A percentile compares a stretch with the other conserved stretches of the same genome.
Conservation (phyloP, 1,140 invertebrate species). For the Euglossa dilemma region DNA sequence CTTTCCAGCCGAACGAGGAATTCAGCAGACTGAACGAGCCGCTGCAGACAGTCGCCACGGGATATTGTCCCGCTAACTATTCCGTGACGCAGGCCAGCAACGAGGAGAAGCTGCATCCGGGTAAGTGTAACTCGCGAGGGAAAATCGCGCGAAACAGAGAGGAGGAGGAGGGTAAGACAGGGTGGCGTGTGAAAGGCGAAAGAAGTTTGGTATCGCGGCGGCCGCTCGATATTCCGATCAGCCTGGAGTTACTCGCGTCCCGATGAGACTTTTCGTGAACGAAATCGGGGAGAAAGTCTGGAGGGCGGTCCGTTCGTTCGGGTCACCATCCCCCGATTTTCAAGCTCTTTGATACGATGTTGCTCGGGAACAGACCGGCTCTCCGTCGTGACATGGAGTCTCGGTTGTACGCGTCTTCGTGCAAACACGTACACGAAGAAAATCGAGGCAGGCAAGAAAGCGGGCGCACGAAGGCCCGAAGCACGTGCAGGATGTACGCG, state of each 20-base stretch:
- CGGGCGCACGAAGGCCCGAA: slow-evolving; percentile 33
- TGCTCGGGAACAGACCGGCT: slow-evolving; percentile 46
- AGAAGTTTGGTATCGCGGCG: not conserved
- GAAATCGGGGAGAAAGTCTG: slow-evolving; percentile 50
- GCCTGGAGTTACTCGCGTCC: slow-evolving; percentile 9
- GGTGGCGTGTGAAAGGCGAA: not conserved
- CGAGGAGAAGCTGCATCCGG: slow-evolving; percentile 59
- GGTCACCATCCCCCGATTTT: slow-evolving; percentile 55
- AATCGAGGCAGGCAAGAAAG: slow-evolving; percentile 20
- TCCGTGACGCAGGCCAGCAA: slow-evolving; percentile 44
- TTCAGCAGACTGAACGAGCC: slow-evolving; percentile 69
- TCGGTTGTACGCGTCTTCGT: slow-evolving; percentile 31
- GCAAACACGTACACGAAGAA: slow-evolving; percentile 32
- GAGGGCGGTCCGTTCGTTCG: slow-evolving; percentile 41
- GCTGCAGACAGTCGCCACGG: slow-evolving; percentile 43
- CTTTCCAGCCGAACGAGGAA: slow-evolving; percentile 69
- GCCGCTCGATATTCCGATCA: not conserved
- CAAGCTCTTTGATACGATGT: slow-evolving; percentile 66
- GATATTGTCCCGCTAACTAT: slow-evolving; percentile 62
- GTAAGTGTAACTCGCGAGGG: slow-evolving; percentile 53
- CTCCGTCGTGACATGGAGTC: slow-evolving; percentile 39
- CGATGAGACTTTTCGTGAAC: slow-evolving; percentile 3
- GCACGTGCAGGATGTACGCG: slow-evolving; percentile 63
- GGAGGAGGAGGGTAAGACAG: not conserved
- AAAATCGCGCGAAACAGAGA: not conserved